Evolutionary conservation across 2,113 vertebrate species (phyloP), one percentile per base, ranked within the genome.

Genomic region (Athene cunicularia): DNA sequence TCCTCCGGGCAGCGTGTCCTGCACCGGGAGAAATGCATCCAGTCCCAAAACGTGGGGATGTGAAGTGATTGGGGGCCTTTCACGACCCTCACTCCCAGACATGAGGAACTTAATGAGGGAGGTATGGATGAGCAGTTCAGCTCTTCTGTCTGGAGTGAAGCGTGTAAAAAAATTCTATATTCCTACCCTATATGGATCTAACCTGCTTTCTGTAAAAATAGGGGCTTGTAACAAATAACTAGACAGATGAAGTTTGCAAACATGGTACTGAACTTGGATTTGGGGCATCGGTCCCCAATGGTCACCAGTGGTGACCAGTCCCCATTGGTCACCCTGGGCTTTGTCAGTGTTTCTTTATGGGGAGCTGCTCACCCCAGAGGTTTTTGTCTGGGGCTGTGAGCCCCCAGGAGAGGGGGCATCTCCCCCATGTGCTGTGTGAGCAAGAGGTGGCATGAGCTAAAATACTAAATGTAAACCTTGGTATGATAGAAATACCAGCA

Each of bases 401-500:
- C 8, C 30, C 71, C 8, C 20, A 18, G 43, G n/a, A 55, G 47
- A 68, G 35, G 11, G 9, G 30, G 7, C 28, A 47, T 43, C 21
- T 76, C 39, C 39, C 0, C 0, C 0, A 0, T 1, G 2, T 13
- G 21, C 50, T n/a, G 32, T 14, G 28, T 0, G 0, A 68, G 43
- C 20, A n/a, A 45, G 60, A 76, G 45, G 35, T 26, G 24, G 30
- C 33, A 27, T 2, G 33, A 66, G 19, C 17, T 22, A 37, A 83
- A 96, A 50, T 53, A 33, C n/a, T 76, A 27, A 37, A 33, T 80
- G 73, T 58, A 66, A 85, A 37, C 15, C 12, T 37, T 33, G 37
- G 15, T 63, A 5, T 8, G 9, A 50, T 6, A 72, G 72, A 83
- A 91, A 66, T 63, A 55, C 22, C 47, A 67, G 20, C 17, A 24